Evolutionary conservation across 2,888 invertebrate species (phyloP).

Genomic region (Apotomis turbidana): DNA sequence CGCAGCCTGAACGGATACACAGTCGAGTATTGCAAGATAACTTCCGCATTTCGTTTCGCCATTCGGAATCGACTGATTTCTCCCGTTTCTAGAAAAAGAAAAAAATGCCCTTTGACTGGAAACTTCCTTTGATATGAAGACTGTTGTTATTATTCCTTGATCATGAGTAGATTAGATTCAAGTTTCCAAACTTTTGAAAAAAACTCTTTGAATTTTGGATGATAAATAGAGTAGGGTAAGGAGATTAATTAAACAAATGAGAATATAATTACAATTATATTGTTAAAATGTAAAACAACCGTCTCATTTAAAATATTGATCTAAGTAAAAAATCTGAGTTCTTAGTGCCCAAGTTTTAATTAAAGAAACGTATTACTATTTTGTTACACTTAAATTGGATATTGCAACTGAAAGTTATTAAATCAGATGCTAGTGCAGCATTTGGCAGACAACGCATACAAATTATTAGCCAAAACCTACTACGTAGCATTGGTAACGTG

Average conservation of each 20-base stretch:
- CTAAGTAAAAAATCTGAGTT: not conserved
- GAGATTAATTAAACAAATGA: slow-evolving; percentile 6
- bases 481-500: too few species aligned
- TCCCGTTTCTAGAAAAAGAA: slow-evolving; percentile 73
- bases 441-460: too few species aligned
- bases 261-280: slow-evolving; percentile 13
- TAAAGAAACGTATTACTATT: too few species aligned
- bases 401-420: not conserved
- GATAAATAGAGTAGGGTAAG: not conserved
- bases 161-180: not conserved
- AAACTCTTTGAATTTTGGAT: not conserved
- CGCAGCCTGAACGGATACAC: slow-evolving; percentile 73
- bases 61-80: slow-evolving; percentile 53
- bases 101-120: slow-evolving; percentile 58
- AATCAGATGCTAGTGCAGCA: too few species aligned
- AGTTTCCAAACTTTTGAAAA: not conserved
- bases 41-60: slow-evolving; percentile 73
- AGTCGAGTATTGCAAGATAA: slow-evolving; percentile 71
- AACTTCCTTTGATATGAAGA: slow-evolving; percentile 40
- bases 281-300: slow-evolving; percentile 15
- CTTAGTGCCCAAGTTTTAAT: not conserved
- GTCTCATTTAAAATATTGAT: not conserved
- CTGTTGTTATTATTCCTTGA: not conserved
- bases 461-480: too few species aligned
- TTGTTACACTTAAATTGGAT: not conserved